A percentile compares a stretch with the other conserved stretches of the same genome.
phyloP scores from a whole-genome alignment of 30 jellyfish, hydroid and myxozoan genomes.

The Nemopilema nomurai region DNA sequence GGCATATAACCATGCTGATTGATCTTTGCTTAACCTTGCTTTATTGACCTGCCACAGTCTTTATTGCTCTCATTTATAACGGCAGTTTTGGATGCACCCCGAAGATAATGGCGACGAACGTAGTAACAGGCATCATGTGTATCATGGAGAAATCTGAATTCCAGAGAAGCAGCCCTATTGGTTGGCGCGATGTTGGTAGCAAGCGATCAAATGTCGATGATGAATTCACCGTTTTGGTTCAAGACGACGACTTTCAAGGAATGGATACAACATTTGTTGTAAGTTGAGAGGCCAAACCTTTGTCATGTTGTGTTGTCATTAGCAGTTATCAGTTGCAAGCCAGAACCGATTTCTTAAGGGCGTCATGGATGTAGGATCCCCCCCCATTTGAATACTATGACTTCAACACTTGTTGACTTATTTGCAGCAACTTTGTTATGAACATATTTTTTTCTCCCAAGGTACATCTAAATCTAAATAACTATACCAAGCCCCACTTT shows the following conservation, averaged over 20 bases:
- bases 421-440: background rate
- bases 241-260: constrained; percentile 64
- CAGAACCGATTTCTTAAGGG: too few species aligned
- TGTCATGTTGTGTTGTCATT: background rate
- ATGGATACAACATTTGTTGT: constrained; percentile 66
- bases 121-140: constrained; percentile 24
- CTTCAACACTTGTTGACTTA: too few species aligned
- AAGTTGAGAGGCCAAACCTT: background rate
- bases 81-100: background rate
- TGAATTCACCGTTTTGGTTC: constrained; percentile 73
- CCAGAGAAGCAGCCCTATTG: constrained; percentile 28
- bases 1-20: background rate
- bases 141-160: constrained; percentile 7
- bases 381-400: too few species aligned
- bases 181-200: constrained; percentile 38
- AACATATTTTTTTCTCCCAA: too few species aligned
- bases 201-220: constrained; percentile 60
- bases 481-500: too few species aligned
- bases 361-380: too few species aligned
- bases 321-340: too few species aligned
- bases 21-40: background rate
- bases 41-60: background rate
- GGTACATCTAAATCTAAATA: too few species aligned
- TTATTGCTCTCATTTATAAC: background rate
- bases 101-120: constrained; percentile 17